Base-by-base conservation (phyloP, 2,113 vertebrate species). In the Passer domesticus region DNA sequence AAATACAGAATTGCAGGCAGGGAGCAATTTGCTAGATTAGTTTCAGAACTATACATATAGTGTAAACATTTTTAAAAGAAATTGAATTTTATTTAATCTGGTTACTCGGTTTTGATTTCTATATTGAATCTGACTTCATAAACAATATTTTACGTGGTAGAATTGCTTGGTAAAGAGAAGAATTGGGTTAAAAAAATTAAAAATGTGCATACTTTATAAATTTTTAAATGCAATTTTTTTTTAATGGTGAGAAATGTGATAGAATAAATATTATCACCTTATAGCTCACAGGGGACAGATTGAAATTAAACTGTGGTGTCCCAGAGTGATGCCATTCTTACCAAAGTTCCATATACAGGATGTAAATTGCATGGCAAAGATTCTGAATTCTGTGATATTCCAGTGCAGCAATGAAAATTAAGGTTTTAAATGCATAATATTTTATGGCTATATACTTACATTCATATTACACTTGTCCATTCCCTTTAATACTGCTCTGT, bases 11-110 rank as follows among this genome's bases (percentile, higher is more conserved):
- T 90, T 95, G 63, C 69, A 86, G 55, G 83, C 0, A 3, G 91
- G 87, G 96, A 97, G 77, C 93, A 93, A 96, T 69, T 95, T 94
- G 76, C 82, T 89, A 92, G 94, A 95, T 96, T 94, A 94, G 52
- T 96, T 97, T 97, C 79, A 96, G 81, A 97, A 89, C 89, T 76
- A 83, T 93, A 92, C 22, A 39, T 85, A 94, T 11, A 95, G 52
- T 67, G 39, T 72, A 89, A 85, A 93, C 27, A 58, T 93, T 92
- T 95, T 94, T 90, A 63, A 87, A 94, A 94, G 64, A 86, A 96
- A 92, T 59, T 91, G 67, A 90, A 64, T 94, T 97, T 95, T 97
- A 68, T 96, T 96, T 94, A 93, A 96, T 93, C 52, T 81, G 60
- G 81, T 87, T 94, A 90, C 31, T 93, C 27, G 60, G 67, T 39